phyloP scores from a whole-genome alignment of 1,140 invertebrate genomes.

The Macrotrachela quadricornifera region DNA sequence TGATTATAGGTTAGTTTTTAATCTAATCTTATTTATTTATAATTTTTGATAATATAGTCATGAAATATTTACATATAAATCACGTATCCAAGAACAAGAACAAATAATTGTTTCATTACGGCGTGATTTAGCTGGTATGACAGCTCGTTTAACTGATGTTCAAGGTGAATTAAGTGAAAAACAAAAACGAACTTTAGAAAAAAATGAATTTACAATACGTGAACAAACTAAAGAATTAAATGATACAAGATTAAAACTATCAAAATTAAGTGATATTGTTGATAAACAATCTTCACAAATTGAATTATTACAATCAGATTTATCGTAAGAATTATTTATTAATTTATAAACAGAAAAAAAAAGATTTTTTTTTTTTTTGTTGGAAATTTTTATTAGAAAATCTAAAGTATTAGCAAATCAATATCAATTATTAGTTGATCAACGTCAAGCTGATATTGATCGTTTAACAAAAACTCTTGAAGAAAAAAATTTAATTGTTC shows the following conservation, averaged over 20 bases:
- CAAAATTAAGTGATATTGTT: conserved; percentile 26
- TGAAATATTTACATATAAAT: conserved; percentile 22
- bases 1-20: conserved; percentile 15
- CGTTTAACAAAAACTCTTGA: too few relatives aligned
- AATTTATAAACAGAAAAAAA: too few relatives aligned
- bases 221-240: conserved; percentile 19
- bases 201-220: conserved; percentile 16
- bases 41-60: conserved; percentile 12
- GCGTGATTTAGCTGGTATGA: conserved; percentile 22
- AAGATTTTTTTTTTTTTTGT: too few relatives aligned
- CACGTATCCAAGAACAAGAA: conserved; percentile 19
- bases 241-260: conserved; percentile 22
- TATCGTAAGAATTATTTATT: conserved; percentile 14
- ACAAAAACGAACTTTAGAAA: conserved; percentile 28
- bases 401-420: too few relatives aligned
- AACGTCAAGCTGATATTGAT: too few relatives aligned
- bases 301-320: conserved; percentile 14
- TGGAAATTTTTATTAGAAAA: too few relatives aligned
- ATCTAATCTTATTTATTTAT: conserved; percentile 4
- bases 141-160: conserved; percentile 25
- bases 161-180: conserved; percentile 27
- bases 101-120: conserved; percentile 21
- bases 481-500: too few relatives aligned
- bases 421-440: too few relatives aligned
- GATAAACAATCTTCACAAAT: conserved; percentile 26